Conservation (phyloP, 2,888 invertebrate genomes). For the Encarsia formosa region DNA sequence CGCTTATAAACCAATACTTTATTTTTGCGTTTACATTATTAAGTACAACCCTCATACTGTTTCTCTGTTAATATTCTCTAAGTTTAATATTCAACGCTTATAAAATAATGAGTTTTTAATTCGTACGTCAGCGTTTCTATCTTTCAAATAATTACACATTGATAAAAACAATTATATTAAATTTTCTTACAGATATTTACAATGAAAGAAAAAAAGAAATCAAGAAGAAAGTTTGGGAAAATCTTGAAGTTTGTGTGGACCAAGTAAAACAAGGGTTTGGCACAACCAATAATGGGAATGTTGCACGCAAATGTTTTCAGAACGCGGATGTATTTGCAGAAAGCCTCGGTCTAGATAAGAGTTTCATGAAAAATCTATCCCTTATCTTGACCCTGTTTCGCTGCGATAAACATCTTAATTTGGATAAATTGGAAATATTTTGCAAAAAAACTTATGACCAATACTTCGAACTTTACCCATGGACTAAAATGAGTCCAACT, state of each 20-base stretch:
- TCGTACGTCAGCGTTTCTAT: no score
- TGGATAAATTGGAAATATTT: not conserved
- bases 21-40: no score
- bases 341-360: not conserved
- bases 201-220: slow-evolving; percentile 6
- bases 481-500: no score
- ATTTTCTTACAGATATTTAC: no score
- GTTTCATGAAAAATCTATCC: not conserved
- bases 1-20: no score
- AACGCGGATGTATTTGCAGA: not conserved
- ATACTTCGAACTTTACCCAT: not conserved
- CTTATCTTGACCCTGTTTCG: not conserved
- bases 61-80: no score
- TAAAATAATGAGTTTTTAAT: no score
- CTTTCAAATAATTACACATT: no score
- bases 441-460: not conserved
- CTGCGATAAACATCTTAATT: slow-evolving; percentile 2
- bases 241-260: not conserved
- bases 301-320: slow-evolving; percentile 4
- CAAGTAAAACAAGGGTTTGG: slow-evolving; percentile 4
- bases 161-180: no score
- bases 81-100: no score
- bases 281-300: slow-evolving; percentile 7
- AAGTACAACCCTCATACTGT: no score
- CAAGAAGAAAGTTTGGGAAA: slow-evolving; percentile 1